phyloP scores from a whole-genome alignment of 2,113 vertebrate genomes.

The Orycteropus afer region DNA sequence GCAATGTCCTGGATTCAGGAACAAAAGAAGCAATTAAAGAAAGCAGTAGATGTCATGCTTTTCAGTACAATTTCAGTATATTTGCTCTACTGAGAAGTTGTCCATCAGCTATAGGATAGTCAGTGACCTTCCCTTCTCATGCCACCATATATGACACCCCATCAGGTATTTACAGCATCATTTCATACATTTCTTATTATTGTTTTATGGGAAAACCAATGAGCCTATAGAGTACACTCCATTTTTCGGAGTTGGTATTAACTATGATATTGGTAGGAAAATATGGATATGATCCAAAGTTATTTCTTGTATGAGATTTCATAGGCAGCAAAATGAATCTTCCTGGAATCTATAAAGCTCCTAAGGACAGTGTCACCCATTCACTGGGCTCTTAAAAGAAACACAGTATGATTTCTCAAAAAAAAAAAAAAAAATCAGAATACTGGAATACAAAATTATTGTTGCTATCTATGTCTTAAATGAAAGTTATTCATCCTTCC shows the following conservation, averaged over 20 bases:
- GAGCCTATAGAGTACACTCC: background rate
- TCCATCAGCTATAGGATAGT: background rate
- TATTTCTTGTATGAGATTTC: constrained; percentile 35
- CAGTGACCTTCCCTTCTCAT: background rate
- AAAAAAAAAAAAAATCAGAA: constrained; percentile 50
- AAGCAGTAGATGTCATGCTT: background rate
- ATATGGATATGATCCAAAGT: background rate
- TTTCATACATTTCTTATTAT: background rate
- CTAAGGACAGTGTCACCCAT: background rate
- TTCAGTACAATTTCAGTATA: background rate
- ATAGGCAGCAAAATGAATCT: constrained; percentile 53
- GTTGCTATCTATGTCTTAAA: background rate
- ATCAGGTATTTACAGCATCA: background rate
- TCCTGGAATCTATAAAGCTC: constrained; percentile 53
- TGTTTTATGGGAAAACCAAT: background rate
- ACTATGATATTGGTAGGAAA: background rate
- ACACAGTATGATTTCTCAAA: constrained; percentile 25
- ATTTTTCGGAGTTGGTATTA: background rate
- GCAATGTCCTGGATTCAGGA: background rate
- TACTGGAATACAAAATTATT: background rate
- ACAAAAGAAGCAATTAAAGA: background rate
- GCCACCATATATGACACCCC: background rate
- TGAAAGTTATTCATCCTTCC: background rate
- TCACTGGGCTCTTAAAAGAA: constrained; percentile 2
- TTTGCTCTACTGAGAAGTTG: background rate